Evolutionary conservation across 2,797 vertebrate genomes (phyloP).

Genomic region (Pseudomugil tenellus): DNA sequence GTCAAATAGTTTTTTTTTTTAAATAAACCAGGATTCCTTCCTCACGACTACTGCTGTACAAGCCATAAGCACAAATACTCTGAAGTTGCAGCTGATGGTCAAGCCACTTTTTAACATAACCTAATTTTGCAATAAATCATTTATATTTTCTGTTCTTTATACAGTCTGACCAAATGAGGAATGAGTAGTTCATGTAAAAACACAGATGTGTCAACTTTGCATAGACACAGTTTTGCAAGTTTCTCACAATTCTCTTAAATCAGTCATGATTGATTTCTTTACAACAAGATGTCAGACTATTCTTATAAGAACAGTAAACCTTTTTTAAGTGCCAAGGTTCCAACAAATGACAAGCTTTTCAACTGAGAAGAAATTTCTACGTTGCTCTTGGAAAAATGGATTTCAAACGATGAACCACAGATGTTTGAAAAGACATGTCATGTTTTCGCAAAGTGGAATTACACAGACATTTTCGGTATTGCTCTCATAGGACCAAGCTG

Average conservation of each 20-base stretch:
- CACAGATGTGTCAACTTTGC: background rate
- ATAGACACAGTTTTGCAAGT: background rate
- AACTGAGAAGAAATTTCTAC: slow-evolving; percentile 1
- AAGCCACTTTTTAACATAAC: background rate
- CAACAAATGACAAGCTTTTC: slow-evolving; percentile 11
- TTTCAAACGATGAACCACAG: slow-evolving; percentile 31
- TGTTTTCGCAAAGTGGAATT: slow-evolving; percentile 46
- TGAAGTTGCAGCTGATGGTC: background rate
- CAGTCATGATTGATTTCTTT: background rate
- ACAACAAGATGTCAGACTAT: slow-evolving; percentile 7
- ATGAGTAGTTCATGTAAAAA: background rate
- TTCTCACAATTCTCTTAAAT: background rate
- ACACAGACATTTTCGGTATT: slow-evolving; percentile 48
- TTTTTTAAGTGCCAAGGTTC: background rate
- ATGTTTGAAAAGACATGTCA: slow-evolving; percentile 44
- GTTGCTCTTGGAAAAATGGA: slow-evolving; percentile 22
- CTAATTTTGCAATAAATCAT: background rate
- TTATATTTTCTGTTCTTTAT: background rate
- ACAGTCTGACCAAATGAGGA: background rate
- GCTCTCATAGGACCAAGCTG: slow-evolving; percentile 51
- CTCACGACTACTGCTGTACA: background rate
- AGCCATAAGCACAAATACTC: background rate
- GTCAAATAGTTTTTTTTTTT: background rate
- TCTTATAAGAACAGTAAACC: background rate
- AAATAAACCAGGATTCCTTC: background rate